Evolutionary conservation across 2,888 invertebrate genomes (phyloP), one percentile per base, ranked within the genome.

Genomic region (Eremobia ochroleuca): DNA sequence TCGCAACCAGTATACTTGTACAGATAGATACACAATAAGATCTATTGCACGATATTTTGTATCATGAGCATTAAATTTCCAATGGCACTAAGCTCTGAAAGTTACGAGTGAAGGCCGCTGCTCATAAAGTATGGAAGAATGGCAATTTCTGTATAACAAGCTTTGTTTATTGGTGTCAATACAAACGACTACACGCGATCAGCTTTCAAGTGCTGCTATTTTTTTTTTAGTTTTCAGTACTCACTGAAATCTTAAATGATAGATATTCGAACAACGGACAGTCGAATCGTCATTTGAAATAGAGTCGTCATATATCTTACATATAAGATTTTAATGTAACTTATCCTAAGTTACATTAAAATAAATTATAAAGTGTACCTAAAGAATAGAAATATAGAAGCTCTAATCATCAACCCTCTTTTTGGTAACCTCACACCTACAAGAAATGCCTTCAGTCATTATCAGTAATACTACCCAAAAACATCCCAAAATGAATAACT

Each of bases 1-100:
- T 87, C 86, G 76, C 77, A 68, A 61, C 64, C 28, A 52, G 43
- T 69, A 15, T 46, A 62, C 65, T 52, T 58, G 28, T 28, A 31
- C 31, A 65, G 46, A 55, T 31, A 59, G 18, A 2, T 28, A 43
- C 58, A 79, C 66, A 73, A 81, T 55, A 49, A 58, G 59, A 52
- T 71, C 64, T 75, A 34, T 49, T 62, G 78, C 55, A 75, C 62
- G 66, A 67, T 62, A 31, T 49, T 21, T 68, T 64, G 49, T 73
- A 49, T 40, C 70, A 21, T 61, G 49, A 43, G 78, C 49, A 52
- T 69, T 61, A 18, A 69, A 37, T 77, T 59, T 69, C 31, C n/a
- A 61, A 49, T 69, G 21, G 49, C 49, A 43, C 40, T 69, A 77
- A n/a, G 40, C 69, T 77, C 77, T 43, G 59, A 70, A 70, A 77